These are phyloP conservation scores for Cryptoleucopteryx plumbea DNA, from an alignment of 2,113 vertebrate genomes.

Conservation along the genomic window DNA sequence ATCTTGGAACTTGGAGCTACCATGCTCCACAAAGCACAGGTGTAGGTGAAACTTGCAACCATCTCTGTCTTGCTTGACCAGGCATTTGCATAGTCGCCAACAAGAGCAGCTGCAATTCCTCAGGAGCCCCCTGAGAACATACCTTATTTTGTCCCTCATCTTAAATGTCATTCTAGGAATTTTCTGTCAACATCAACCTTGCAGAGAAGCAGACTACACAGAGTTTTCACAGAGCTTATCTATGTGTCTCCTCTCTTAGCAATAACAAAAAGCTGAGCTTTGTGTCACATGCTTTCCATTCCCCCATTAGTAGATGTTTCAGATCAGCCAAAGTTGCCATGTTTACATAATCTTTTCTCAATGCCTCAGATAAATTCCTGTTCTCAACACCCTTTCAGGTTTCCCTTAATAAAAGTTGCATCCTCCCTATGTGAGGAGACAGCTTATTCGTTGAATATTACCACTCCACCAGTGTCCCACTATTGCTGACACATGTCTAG, in stretches of 20 bases:
- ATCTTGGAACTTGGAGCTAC: background rate
- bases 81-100: background rate
- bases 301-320: background rate
- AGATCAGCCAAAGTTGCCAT: background rate
- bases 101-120: background rate
- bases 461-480: background rate
- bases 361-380: background rate
- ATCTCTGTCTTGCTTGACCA: background rate
- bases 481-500: background rate
- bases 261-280: background rate
- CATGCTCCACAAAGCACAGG: background rate
- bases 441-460: background rate
- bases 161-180: background rate
- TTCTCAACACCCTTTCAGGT: background rate
- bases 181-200: background rate
- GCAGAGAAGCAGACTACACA: background rate
- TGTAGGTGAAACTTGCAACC: background rate
- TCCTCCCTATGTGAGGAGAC: background rate
- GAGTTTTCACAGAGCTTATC: background rate
- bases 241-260: background rate
- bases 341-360: background rate
- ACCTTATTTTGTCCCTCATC: background rate
- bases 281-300: background rate
- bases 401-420: background rate
- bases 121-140: background rate